Conservation (phyloP, 2,797 vertebrate species). For the Pagetopsis macropterus region DNA sequence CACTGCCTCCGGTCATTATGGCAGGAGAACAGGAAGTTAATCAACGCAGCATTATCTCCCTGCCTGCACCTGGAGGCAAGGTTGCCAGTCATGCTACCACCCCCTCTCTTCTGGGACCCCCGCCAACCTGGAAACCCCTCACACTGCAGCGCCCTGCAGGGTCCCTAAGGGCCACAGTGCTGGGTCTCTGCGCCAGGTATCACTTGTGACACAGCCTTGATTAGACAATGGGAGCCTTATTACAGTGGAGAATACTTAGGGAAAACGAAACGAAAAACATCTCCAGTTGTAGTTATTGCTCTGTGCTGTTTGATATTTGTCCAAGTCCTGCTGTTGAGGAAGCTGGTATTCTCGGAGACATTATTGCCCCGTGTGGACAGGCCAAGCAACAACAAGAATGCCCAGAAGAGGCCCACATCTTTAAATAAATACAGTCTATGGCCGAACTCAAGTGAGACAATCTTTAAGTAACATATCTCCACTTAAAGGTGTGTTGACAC, state of each 20-base stretch:
- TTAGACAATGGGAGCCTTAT: conserved; percentile 47
- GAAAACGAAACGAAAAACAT: conserved; percentile 6
- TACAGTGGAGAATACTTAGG: conserved; percentile 34
- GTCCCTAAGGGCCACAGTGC: conserved; percentile 62
- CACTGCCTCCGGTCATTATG: conserved; percentile 76
- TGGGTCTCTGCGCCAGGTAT: conserved; percentile 71
- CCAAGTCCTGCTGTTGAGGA: conserved; percentile 14
- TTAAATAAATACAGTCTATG: too few species aligned
- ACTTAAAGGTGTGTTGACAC: conserved; percentile 56
- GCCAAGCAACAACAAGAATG: conserved; percentile 33
- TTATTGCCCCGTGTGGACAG: conserved; percentile 51
- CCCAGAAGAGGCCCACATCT: conserved; percentile 3
- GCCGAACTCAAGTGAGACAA: conserved; percentile 24
- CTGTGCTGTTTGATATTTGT: conserved; percentile 38
- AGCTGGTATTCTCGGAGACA: conserved; percentile 23
- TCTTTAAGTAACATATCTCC: conserved; percentile 43
- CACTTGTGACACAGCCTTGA: conserved; percentile 59
- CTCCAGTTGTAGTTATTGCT: conserved; percentile 18
- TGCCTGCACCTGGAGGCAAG: conserved; percentile 80
- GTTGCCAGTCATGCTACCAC: conserved; percentile 66
- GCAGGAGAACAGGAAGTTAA: conserved; percentile 78
- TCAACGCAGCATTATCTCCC: conserved; percentile 79
- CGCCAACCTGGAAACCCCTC: conserved; percentile 75
- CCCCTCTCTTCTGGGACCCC: conserved; percentile 64
- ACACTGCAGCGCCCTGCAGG: conserved; percentile 61